Percentiles rank a stretch among this genome's conserved stretches.
phyloP scores from a whole-genome alignment of 92 coral and sea anemone genomes.

The Actinostola sp. region DNA sequence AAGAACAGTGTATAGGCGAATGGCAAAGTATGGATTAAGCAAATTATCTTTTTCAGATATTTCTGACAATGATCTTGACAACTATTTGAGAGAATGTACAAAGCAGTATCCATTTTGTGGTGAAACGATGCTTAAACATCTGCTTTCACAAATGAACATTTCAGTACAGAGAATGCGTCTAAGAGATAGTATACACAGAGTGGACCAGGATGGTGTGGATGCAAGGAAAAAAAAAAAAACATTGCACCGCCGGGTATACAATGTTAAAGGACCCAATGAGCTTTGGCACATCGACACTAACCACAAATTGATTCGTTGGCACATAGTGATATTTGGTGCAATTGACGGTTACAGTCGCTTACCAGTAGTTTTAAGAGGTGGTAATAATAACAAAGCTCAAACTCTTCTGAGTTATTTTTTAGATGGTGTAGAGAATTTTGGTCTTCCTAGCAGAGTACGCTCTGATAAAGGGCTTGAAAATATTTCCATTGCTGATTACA shows the following conservation, averaged over 20 bases:
- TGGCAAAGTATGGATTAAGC: conserved; percentile 59
- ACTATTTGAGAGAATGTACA: conserved; percentile 24
- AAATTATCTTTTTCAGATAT: conserved; percentile 49
- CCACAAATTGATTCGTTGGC: conserved; percentile 52
- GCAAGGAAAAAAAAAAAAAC: conserved; percentile 43
- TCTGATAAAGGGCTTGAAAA: conserved; percentile 79
- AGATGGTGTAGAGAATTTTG: conserved; percentile 65
- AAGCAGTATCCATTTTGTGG: conserved; percentile 69
- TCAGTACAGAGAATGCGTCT: conserved; percentile 69
- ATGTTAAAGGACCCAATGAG: conserved; percentile 51
- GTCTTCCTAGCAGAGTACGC: conserved; percentile 78
- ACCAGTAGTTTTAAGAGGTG: conserved; percentile 63
- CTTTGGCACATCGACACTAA: conserved; percentile 55
- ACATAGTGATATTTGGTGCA: conserved; percentile 65
- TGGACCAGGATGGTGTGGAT: conserved; percentile 53
- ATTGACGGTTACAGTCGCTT: conserved; percentile 68
- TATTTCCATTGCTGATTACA: conserved; percentile 69
- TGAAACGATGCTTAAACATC: conserved; percentile 48
- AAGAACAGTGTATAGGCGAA: conserved; percentile 62
- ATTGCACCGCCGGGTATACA: conserved; percentile 51
- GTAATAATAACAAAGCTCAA: conserved; percentile 55
- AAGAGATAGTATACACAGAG: conserved; percentile 72
- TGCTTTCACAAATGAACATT: conserved; percentile 45
- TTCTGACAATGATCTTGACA: conserved; percentile 63
- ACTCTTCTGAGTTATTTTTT: conserved; percentile 56